Evolutionary conservation across 2,113 vertebrate genomes (phyloP), one percentile per base, ranked within the genome.

Genomic region (Donacobius atricapilla): DNA sequence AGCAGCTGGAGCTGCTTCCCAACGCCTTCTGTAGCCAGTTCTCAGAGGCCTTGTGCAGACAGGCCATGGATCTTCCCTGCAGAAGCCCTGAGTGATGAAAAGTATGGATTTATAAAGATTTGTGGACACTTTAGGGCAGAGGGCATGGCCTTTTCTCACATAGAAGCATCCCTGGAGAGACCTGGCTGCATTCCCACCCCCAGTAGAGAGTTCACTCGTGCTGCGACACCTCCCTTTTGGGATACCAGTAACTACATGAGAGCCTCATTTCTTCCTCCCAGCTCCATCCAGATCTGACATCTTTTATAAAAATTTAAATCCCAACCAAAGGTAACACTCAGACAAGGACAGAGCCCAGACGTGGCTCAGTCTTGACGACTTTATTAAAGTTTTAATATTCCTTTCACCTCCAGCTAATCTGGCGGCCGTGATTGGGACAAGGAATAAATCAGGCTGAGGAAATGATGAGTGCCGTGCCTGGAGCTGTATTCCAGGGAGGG

Each of bases 351-450:
- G 87, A 92, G 87, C 83, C 83, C n/a, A 40, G 89, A 60, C 48
- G 6, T 48, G 71, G 63, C n/a, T 86, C 64, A 35, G 69, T 24
- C 81, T 63, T 58, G 50, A 87, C 1, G 56, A 82, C 56, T 96
- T 87, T 91, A 89, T 83, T 91, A 69, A 75, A 94, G 92, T 73
- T 93, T 91, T 89, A 94, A 93, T 94, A 84, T 91, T 93, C 90
- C 66, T 83, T 87, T 93, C 90, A 71, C 93, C 89, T 95, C 69
- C n/a, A 61, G 50, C 91, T 91, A 84, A 85, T 90, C 89, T 88
- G 25, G 35, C 89, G 28, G 65, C 39, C 21, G 5, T 33, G 75
- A 66, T 28, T 68, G 64, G 86, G 57, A 48, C 50, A 65, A 75
- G 79, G 73, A 82, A 79, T 42, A 42, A 40, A 83, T 35, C 30